Conservation (phyloP, 2,797 vertebrate species). For the Leptodactylus fallax region DNA sequence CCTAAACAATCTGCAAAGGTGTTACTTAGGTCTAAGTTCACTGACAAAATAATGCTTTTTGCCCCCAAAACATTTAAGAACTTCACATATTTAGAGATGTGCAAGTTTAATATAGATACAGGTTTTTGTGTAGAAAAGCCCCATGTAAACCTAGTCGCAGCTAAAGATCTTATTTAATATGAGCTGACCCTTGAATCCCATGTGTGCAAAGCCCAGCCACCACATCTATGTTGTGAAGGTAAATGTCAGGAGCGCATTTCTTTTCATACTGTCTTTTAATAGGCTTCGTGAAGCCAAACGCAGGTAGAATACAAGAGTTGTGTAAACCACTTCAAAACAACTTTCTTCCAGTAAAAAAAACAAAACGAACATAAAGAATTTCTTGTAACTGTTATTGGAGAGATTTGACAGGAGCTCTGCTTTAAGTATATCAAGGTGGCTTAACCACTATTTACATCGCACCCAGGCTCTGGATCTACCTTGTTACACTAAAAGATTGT, state of each 20-base stretch:
- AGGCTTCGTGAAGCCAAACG: conserved; percentile 97
- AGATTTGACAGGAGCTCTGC: conserved; percentile 86
- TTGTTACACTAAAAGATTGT: conserved; percentile 75
- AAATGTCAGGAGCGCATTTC: conserved; percentile 85
- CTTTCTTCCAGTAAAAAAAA: conserved; percentile 84
- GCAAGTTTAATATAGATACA: too few relatives aligned
- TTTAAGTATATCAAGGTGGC: conserved; percentile 83
- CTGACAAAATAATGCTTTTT: too few relatives aligned
- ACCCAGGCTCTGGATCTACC: conserved; percentile 77
- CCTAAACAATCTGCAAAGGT: too few relatives aligned
- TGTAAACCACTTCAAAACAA: conserved; percentile 90
- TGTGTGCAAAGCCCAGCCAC: conserved; percentile 15
- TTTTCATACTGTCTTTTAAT: conserved; percentile 98
- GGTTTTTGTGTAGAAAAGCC: too few relatives aligned
- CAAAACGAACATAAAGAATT: conserved; percentile 86
- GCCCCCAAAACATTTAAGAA: too few relatives aligned
- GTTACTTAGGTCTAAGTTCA: too few relatives aligned
- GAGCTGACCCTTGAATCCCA: neutral
- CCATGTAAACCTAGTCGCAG: too few relatives aligned
- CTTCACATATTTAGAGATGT: too few relatives aligned
- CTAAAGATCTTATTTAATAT: too few relatives aligned
- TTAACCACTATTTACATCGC: conserved; percentile 75
- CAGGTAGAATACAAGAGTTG: conserved; percentile 87
- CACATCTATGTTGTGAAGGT: conserved; percentile 77
- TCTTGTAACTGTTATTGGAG: conserved; percentile 62